A percentile compares a stretch with the other conserved stretches of the same genome.
Evolutionary conservation across 2,888 invertebrate genomes (phyloP).

Genomic region (Meliscaeva auricollis): DNA sequence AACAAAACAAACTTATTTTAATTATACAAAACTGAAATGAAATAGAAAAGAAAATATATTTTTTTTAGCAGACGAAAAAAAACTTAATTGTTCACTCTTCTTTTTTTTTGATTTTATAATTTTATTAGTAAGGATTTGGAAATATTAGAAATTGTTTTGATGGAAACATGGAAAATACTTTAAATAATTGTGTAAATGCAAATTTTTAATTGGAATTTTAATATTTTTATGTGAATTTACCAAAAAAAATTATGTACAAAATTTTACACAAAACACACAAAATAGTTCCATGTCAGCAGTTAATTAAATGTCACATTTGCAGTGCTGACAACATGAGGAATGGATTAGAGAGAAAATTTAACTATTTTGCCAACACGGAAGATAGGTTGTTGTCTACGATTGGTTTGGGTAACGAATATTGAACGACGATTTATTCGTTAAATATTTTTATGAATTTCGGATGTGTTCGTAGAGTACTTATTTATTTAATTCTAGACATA

Average conservation of each 20-base stretch:
- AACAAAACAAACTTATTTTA: conserved; percentile 30
- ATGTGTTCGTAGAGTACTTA: not conserved
- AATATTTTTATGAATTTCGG: not conserved
- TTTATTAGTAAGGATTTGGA: not conserved
- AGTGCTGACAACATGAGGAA: conserved; percentile 60
- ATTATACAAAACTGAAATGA: conserved; percentile 71
- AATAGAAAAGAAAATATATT: conserved; percentile 19
- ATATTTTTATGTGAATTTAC: conserved; percentile 69
- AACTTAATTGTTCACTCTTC: not conserved
- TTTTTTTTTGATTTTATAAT: conserved; percentile 11
- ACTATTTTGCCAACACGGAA: conserved; percentile 51
- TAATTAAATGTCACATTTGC: conserved; percentile 66
- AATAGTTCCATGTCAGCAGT: conserved; percentile 81
- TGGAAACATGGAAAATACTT: not conserved
- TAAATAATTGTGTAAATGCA: not conserved
- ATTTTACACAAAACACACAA: conserved; percentile 78
- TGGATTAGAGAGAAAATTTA: conserved; percentile 28
- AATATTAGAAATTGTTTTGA: conserved; percentile 23
- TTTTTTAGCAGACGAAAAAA: conserved; percentile 4
- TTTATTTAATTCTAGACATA: too few relatives aligned
- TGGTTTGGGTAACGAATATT: not conserved
- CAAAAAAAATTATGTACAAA: conserved; percentile 78
- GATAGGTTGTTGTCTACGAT: conserved; percentile 19
- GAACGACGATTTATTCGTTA: too few relatives aligned
- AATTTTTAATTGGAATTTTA: not conserved